phyloP scores from a whole-genome alignment of 2,888 invertebrate species.

The Eristalinus aeneus region DNA sequence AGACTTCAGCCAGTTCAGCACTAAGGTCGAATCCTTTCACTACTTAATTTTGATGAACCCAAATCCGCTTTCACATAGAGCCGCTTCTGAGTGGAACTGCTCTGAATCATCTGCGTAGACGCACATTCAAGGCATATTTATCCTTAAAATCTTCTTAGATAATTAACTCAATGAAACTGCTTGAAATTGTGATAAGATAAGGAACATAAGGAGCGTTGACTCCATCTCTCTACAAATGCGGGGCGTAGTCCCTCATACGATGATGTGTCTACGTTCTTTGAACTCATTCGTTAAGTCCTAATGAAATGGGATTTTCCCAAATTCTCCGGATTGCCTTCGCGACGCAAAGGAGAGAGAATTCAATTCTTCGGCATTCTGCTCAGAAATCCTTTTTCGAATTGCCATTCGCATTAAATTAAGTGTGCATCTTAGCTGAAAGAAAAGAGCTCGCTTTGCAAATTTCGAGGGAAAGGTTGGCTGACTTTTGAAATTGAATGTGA shows the following conservation, averaged over 20 bases:
- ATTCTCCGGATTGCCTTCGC: not conserved
- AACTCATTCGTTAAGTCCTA: constrained; percentile 2
- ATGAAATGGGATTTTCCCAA: constrained; percentile 7
- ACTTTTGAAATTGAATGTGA: too few relatives aligned
- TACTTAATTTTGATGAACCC: too few relatives aligned
- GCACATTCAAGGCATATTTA: not conserved
- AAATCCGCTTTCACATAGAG: too few relatives aligned
- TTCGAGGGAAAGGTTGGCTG: not conserved
- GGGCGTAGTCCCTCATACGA: not conserved
- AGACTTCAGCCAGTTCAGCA: too few relatives aligned
- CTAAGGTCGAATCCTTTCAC: too few relatives aligned
- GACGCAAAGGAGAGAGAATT: too few relatives aligned
- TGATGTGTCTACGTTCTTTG: constrained; percentile 4
- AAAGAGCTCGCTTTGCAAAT: not conserved
- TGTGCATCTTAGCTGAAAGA: not conserved
- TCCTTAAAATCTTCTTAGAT: not conserved
- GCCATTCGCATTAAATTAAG: too few relatives aligned
- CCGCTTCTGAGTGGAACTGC: too few relatives aligned
- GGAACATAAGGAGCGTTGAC: too few relatives aligned
- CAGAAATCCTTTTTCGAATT: not conserved
- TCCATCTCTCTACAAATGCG: not conserved
- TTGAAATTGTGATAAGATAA: too few relatives aligned
- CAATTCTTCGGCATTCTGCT: not conserved
- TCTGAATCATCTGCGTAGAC: not conserved
- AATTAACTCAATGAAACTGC: constrained; percentile 2